Evolutionary conservation across 2,113 vertebrate genomes (phyloP).

Genomic region (Prunella fulvescens): DNA sequence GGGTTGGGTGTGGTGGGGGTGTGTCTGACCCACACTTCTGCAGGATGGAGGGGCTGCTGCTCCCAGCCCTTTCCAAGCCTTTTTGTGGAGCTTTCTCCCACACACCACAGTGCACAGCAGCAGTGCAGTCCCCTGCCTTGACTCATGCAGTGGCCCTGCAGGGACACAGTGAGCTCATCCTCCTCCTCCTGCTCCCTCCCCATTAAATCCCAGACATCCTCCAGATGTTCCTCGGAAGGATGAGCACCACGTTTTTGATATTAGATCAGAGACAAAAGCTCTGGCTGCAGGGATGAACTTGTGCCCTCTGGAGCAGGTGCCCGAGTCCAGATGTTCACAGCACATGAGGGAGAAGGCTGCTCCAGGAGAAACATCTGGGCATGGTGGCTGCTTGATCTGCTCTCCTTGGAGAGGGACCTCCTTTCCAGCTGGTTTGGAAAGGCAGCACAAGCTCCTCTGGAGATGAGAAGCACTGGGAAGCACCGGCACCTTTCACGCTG

Average conservation of each 20-base stretch:
- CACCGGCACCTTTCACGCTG: not conserved
- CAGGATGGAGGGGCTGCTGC: not conserved
- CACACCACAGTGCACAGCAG: rapidly evolving
- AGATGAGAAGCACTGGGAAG: not conserved
- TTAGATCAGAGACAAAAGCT: not conserved
- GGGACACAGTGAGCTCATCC: not conserved
- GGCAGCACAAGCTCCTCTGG: not conserved
- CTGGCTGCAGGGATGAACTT: not conserved
- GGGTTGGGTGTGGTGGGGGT: rapidly evolving
- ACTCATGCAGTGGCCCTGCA: not conserved
- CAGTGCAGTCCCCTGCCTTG: not conserved
- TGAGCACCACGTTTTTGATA: not conserved
- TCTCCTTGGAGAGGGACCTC: not conserved
- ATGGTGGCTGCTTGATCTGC: rapidly evolving
- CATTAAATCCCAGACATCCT: not conserved
- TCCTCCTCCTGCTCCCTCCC: not conserved
- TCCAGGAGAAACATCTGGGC: not conserved
- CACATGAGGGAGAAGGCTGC: not conserved
- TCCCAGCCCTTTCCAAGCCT: not conserved
- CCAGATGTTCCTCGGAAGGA: not conserved
- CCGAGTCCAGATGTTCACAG: not conserved
- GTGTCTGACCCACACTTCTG: not conserved
- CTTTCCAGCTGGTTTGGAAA: not conserved
- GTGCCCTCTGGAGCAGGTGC: not conserved
- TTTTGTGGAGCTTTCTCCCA: not conserved